Base-by-base conservation (phyloP, 2,113 vertebrate genomes). In the Gobius niger region DNA sequence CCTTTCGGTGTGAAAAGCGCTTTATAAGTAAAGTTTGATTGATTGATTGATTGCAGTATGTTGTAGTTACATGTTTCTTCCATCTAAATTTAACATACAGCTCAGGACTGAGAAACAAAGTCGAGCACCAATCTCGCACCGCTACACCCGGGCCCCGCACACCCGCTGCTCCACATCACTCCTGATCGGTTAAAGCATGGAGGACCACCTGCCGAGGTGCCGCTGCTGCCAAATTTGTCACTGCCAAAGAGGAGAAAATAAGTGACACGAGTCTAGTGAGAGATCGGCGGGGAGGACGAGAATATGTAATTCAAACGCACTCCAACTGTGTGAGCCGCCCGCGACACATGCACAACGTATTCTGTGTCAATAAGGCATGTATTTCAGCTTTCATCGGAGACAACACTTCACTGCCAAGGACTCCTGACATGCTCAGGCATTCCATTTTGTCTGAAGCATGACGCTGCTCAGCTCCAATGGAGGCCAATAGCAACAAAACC, bases 141-240 rank as follows among this genome's bases (percentile, higher is more conserved):
- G 44, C 49, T 60, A 51, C 11, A n/a, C 62, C 10, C 40, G 62
- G n/a, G 34, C 40, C 46, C 4, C 9, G 6, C 60, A 1, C 19
- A 52, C 65, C 82, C 44, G 67, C 62, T 68, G 70, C 57, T 67
- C 56, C 41, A 44, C 76, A 71, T 81, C 61, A 73, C 40, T 64
- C 42, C 18, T 62, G 72, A 68, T 46, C 34, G 42, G 61, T 65
- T 46, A 52, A 68, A 44, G 47, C 52, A 18, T 1, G 15, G 42
- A 40, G 51, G 63, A 59, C 44, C 67, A 54, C 67, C 67, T 62
- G 66, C 70, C 64, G 59, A 70, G 56, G 54, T 63, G 40, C 50
- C 60, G 52, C 44, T 15, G 46, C 42, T 62, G 67, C 41, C 66
- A 60, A 24, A 73, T 66, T 52, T 56, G 9, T 71, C 54, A 24